These are phyloP conservation scores for Pedetes capensis DNA, from an alignment of 2,113 vertebrate species.

Conservation along the genomic window DNA sequence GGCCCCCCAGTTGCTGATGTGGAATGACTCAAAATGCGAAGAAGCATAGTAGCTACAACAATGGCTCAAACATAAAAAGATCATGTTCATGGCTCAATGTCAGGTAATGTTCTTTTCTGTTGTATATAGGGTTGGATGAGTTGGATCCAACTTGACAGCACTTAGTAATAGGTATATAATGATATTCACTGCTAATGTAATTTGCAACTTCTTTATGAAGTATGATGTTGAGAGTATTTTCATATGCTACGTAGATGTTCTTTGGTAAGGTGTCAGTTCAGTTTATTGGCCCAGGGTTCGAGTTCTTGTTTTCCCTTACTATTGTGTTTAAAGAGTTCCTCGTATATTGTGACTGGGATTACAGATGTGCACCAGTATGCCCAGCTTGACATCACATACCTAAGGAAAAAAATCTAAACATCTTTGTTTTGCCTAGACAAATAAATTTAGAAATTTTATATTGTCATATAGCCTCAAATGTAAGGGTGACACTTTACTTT, in stretches of 20 bases:
- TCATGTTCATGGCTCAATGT: not conserved
- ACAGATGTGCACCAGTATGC: no score
- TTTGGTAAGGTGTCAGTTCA: not conserved
- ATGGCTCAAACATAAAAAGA: not conserved
- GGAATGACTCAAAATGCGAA: no score
- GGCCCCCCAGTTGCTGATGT: no score
- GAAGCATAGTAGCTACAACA: no score
- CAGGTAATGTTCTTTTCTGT: no score
- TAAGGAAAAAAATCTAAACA: not conserved
- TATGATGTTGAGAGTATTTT: not conserved
- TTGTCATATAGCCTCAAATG: not conserved
- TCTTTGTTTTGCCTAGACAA: not conserved
- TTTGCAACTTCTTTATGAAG: not conserved
- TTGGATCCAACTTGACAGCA: no score
- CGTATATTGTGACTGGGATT: not conserved
- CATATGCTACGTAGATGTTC: not conserved
- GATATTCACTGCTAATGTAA: not conserved
- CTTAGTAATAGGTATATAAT: not conserved
- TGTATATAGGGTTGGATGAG: no score
- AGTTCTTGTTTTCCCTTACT: not conserved
- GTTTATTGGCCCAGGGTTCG: not conserved
- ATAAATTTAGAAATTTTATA: not conserved
- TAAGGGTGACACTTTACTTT: not conserved
- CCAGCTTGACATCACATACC: rapidly evolving
- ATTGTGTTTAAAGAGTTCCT: not conserved